Evolutionary conservation across 2,113 vertebrate genomes (phyloP).

Genomic region (Daboia siamensis): DNA sequence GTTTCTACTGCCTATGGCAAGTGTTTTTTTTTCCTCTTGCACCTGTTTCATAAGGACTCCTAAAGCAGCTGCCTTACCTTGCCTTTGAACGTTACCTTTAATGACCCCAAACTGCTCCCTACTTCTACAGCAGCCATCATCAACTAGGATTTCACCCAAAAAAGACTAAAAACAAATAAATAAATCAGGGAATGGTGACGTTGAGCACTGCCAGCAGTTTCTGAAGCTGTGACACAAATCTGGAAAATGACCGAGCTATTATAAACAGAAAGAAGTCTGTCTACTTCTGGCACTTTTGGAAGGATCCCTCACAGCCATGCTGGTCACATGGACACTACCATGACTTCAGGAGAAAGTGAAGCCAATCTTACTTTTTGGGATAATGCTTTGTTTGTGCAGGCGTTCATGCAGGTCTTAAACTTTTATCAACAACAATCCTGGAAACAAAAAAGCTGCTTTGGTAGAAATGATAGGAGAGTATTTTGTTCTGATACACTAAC

Average conservation of each 20-base stretch:
- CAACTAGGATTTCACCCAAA: background rate
- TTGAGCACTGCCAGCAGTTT: background rate
- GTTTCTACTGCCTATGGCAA: background rate
- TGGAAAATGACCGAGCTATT: background rate
- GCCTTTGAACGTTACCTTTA: background rate
- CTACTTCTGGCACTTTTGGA: background rate
- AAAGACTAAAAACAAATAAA: background rate
- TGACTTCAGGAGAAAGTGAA: background rate
- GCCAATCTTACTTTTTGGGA: background rate
- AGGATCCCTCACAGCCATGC: background rate
- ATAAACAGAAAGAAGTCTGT: background rate
- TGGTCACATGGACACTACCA: background rate
- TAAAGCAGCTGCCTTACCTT: no score
- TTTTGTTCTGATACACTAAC: no score
- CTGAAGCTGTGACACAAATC: background rate
- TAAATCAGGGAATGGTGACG: background rate
- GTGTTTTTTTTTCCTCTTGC: background rate
- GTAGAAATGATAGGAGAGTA: background rate
- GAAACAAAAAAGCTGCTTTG: no score
- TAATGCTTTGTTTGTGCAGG: background rate
- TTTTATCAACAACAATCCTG: background rate
- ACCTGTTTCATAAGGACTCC: background rate
- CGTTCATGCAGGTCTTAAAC: background rate
- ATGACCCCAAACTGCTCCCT: background rate
- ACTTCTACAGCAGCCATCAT: no score